These are phyloP conservation scores for Okamejei kenojei DNA, from an alignment of 2,797 vertebrate genomes.

Conservation along the genomic window DNA sequence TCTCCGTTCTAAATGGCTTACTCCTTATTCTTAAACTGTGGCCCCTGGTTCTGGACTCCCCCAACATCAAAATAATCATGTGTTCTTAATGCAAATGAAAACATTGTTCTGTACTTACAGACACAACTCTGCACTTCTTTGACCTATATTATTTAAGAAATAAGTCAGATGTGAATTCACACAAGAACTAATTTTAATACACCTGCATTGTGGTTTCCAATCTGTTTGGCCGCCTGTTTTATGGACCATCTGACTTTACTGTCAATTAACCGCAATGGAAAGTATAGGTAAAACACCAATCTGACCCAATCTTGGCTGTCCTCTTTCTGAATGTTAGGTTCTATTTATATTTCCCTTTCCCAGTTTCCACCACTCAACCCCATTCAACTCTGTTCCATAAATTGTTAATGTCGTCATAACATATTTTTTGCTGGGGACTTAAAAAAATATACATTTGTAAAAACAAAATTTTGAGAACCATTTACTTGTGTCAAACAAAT, in stretches of 20 bases:
- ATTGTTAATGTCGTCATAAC: neutral
- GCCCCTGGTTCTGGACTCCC: too few species aligned
- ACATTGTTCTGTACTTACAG: neutral
- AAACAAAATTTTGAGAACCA: neutral
- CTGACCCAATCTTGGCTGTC: neutral
- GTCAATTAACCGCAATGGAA: neutral
- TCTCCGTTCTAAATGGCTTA: too few species aligned
- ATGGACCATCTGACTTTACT: too few species aligned
- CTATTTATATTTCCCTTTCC: neutral
- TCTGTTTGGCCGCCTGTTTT: too few species aligned
- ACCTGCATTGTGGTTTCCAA: neutral
- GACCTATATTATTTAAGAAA: neutral
- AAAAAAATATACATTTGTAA: too few species aligned
- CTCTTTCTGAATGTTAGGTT: neutral
- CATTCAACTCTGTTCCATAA: neutral
- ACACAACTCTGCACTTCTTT: neutral
- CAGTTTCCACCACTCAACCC: too few species aligned
- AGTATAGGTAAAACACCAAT: neutral
- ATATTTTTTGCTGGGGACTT: neutral
- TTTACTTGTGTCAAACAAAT: neutral
- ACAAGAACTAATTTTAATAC: neutral
- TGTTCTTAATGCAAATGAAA: neutral
- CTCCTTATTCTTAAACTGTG: too few species aligned
- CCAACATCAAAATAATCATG: neutral
- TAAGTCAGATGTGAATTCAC: neutral